A percentile compares a stretch with the other conserved stretches of the same genome.
Evolutionary conservation across 2,797 vertebrate species (phyloP).

Genomic region (Schizothorax lantsangensis): DNA sequence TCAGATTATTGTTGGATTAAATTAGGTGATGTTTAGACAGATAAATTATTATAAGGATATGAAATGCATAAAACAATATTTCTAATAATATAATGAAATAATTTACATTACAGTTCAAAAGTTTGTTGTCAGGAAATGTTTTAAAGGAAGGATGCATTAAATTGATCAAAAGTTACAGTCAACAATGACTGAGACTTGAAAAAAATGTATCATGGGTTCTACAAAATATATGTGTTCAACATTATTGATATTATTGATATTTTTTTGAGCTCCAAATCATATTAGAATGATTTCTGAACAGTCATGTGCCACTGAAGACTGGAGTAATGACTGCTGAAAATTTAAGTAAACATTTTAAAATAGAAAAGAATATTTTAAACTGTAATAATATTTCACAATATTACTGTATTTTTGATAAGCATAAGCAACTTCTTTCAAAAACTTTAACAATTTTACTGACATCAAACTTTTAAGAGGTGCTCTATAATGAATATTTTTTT

Average conservation of each 20-base stretch:
- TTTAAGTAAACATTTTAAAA: neutral
- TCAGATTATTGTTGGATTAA: neutral
- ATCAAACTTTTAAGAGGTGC: neutral
- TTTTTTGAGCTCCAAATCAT: neutral
- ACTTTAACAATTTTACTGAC: neutral
- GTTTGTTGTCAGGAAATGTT: neutral
- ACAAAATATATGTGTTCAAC: neutral
- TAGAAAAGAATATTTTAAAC: neutral
- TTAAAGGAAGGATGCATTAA: neutral
- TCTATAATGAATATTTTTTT: fast-evolving
- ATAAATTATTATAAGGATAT: neutral
- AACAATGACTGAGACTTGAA: neutral
- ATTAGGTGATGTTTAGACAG: neutral
- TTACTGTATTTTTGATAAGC: neutral
- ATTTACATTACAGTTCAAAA: neutral
- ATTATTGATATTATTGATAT: neutral
- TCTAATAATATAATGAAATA: neutral
- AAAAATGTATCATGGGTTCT: neutral
- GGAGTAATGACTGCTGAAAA: neutral
- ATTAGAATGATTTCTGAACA: neutral
- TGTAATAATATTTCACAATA: neutral
- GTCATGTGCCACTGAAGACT: neutral
- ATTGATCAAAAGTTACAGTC: neutral
- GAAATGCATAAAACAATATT: neutral
- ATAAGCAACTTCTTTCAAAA: neutral